Evolutionary conservation across 1,140 invertebrate species (phyloP).

Genomic region (Eriocheir sinensis): DNA sequence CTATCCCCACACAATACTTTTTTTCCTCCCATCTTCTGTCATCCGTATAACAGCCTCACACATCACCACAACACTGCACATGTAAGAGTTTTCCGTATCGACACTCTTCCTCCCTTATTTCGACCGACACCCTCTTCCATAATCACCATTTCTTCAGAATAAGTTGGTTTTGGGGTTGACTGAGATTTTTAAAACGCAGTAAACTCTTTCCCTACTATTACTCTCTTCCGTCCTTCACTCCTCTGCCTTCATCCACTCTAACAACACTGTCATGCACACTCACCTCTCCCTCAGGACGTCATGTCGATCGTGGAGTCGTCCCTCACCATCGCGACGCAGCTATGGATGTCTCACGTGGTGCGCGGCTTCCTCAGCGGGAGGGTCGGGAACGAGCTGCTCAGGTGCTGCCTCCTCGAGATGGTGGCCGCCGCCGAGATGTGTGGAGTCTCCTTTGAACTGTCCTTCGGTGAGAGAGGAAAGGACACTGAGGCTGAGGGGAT

Average conservation of each 20-base stretch:
- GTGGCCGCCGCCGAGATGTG: slow-evolving; percentile 91
- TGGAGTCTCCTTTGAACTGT: slow-evolving; percentile 90
- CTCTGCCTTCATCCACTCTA: not conserved
- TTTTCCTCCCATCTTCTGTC: too few species aligned
- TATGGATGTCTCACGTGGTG: slow-evolving; percentile 66
- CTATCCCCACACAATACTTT: too few species aligned
- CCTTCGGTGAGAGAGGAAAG: slow-evolving; percentile 86
- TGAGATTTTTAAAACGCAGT: too few species aligned
- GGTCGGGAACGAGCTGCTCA: slow-evolving; percentile 84
- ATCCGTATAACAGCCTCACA: too few species aligned
- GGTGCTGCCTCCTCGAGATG: slow-evolving; percentile 82
- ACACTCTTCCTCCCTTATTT: too few species aligned
- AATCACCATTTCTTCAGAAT: too few species aligned
- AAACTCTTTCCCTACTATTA: too few species aligned
- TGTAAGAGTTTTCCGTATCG: too few species aligned
- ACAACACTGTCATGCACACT: not conserved
- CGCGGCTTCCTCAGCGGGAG: slow-evolving; percentile 78
- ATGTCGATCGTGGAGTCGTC: slow-evolving; percentile 55
- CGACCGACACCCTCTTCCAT: too few species aligned
- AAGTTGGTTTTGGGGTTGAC: too few species aligned
- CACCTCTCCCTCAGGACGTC: slow-evolving; percentile 27
- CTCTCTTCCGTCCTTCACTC: too few species aligned
- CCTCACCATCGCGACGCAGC: slow-evolving; percentile 70
- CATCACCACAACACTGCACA: too few species aligned
- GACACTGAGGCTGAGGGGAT: not conserved